Evolutionary conservation across 1,140 invertebrate genomes (phyloP).

Genomic region (Xylocopa sonorina): DNA sequence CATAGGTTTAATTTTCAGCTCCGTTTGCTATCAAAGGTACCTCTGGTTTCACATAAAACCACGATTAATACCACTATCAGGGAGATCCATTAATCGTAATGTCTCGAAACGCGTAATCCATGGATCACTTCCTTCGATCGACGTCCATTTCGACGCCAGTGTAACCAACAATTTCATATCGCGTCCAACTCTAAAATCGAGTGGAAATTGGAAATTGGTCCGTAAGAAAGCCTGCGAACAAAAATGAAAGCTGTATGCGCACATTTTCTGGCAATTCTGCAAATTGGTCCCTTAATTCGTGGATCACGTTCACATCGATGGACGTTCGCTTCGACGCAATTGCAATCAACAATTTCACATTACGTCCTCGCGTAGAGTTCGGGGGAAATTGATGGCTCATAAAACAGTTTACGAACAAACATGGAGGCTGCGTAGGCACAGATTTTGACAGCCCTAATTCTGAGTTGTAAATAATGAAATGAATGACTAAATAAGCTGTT

Average conservation of each 20-base stretch:
- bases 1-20: neutral
- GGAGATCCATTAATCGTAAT: constrained; percentile 2
- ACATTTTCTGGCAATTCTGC: no score
- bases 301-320: neutral
- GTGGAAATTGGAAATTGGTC: neutral
- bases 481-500: no score
- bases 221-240: neutral
- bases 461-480: no score
- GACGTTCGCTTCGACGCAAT: no score
- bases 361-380: neutral
- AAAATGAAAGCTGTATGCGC: no score
- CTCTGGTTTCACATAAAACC: no score
- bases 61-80: neutral
- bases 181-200: neutral
- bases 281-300: no score
- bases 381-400: neutral
- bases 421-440: no score
- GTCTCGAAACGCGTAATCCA: neutral
- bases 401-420: neutral
- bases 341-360: neutral
- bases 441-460: no score
- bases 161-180: neutral
- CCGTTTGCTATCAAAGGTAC: neutral
- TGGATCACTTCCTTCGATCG: no score
- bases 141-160: no score